Evolutionary conservation across 2,113 vertebrate genomes (phyloP), one percentile per base, ranked within the genome.

Genomic region (Odocoileus virginianus): DNA sequence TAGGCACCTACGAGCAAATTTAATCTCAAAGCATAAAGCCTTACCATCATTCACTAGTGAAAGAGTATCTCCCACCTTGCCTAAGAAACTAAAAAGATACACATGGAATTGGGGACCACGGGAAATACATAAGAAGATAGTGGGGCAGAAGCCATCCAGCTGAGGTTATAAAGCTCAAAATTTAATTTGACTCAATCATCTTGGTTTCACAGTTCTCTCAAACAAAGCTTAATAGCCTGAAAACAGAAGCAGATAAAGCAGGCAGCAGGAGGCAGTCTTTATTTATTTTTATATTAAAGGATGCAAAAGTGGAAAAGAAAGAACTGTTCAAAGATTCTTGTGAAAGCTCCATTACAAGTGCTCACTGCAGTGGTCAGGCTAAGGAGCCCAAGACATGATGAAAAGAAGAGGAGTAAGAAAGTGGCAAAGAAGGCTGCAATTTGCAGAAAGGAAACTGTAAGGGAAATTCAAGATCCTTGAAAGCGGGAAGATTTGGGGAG

Each of bases 11-110:
- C 1, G 23, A 78, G 67, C 13, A 92, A 87, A 94, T 89, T 79
- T 64, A 93, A 36, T 17, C 47, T 43, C 28, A 90, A 91, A 88
- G 43, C 33, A 88, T 52, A 87, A 94, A 94, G 12, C 36, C 19
- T 92, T 27, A 40, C 23, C 25, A 54, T 16, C n/a, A 52, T 50
- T 67, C 19, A 15, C 8, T 83, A 79, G 47, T 8, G 3, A 55
- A 93, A 90, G 33, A 78, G 1, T n/a, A 55, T 33, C 54, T 50
- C 45, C 33, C 40, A 30, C 11, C 2, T 54, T 13, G 33, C 54
- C 12, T 64, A 67, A 92, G 45, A 91, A 84, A 81, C 12, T 79
- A n/a, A 52, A 91, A 88, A 33, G 14, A 15, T 10, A 6, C 19
- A 87, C 30, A 14, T 21, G 43, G 60, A 9, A 47, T n/a, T 14